A percentile compares a stretch with the other conserved stretches of the same genome.
Conservation (phyloP, 2,888 invertebrate species). For the Pecten maximus region DNA sequence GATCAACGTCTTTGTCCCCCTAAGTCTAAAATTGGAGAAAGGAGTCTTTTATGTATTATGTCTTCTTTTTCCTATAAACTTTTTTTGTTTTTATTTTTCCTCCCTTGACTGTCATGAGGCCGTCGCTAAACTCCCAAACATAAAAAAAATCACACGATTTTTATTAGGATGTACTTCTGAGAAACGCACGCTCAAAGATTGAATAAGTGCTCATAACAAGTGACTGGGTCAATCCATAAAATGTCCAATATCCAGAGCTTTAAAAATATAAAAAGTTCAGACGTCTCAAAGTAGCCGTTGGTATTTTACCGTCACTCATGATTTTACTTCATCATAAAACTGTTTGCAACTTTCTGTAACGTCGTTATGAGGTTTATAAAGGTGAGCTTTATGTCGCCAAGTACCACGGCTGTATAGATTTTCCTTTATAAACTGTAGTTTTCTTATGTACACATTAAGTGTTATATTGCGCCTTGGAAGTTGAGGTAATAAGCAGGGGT, state of each 20-base stretch:
- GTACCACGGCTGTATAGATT: neutral
- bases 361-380: neutral
- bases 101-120: too few relatives aligned
- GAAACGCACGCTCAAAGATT: neutral
- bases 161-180: neutral
- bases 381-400: neutral
- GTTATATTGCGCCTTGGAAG: too few relatives aligned
- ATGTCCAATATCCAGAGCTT: neutral
- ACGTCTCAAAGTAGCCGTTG: neutral
- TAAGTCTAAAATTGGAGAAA: too few relatives aligned
- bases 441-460: too few relatives aligned
- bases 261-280: neutral
- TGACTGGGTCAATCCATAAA: neutral
- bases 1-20: too few relatives aligned
- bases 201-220: neutral
- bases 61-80: too few relatives aligned
- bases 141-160: too few relatives aligned
- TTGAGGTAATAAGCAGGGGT: too few relatives aligned
- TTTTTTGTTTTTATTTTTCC: too few relatives aligned
- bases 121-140: too few relatives aligned
- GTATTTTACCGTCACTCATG: neutral
- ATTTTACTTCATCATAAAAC: neutral
- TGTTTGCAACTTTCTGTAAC: neutral
- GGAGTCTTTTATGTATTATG: too few relatives aligned
- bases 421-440: neutral